These are phyloP conservation scores for Casuarius casuarius DNA, from an alignment of 2,113 vertebrate genomes.

Conservation along the genomic window DNA sequence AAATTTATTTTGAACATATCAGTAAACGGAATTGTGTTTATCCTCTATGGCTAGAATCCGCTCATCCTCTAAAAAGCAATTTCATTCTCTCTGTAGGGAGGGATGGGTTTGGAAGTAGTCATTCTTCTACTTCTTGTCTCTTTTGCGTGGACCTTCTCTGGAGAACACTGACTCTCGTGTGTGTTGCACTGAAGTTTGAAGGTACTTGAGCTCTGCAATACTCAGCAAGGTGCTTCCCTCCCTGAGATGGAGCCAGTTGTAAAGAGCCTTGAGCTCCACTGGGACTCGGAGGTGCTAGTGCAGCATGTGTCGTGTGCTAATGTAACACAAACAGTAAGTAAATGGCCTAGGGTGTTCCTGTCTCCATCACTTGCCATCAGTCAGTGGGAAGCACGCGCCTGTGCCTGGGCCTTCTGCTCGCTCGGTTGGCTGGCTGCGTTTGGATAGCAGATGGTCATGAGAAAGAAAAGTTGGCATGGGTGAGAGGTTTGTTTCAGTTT, in stretches of 20 bases:
- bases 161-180: rapidly evolving
- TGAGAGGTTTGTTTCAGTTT: background rate
- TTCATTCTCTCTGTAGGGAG: background rate
- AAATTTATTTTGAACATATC: background rate
- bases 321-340: rapidly evolving
- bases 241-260: background rate
- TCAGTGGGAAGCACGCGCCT: background rate
- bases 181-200: background rate
- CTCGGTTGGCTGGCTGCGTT: background rate
- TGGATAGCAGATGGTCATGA: background rate
- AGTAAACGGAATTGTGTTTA: background rate
- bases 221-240: rapidly evolving
- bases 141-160: background rate
- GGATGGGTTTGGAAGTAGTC: background rate
- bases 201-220: background rate
- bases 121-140: background rate
- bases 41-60: background rate
- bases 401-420: background rate
- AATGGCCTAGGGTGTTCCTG: background rate
- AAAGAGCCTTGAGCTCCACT: rapidly evolving
- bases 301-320: rapidly evolving
- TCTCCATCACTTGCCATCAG: rapidly evolving
- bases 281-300: background rate
- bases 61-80: background rate
- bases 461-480: rapidly evolving